Evolutionary conservation across 1,140 invertebrate species (phyloP).

Genomic region (Aphis gossypii): DNA sequence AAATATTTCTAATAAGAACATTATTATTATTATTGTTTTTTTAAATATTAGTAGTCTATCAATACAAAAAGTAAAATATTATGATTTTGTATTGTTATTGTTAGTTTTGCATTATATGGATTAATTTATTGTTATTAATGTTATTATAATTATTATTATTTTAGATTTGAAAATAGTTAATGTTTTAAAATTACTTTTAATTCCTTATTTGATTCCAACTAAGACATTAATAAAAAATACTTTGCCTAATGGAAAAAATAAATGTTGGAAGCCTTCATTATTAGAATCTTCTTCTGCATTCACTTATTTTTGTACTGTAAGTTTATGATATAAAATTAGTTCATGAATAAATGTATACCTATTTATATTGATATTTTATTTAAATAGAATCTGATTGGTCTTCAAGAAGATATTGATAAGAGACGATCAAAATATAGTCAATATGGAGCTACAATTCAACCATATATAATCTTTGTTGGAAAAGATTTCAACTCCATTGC

Average conservation of each 20-base stretch:
- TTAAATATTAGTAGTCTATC: no score
- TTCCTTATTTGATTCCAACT: background rate
- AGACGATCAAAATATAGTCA: background rate
- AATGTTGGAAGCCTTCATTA: slow-evolving; percentile 1
- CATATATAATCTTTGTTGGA: background rate
- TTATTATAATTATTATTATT: no score
- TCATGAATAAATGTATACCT: background rate
- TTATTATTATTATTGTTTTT: no score
- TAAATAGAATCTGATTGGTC: background rate
- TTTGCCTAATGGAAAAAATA: background rate
- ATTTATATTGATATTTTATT: background rate
- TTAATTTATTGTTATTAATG: no score
- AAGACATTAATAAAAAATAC: background rate
- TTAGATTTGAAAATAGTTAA: background rate
- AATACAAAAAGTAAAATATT: no score
- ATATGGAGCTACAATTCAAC: background rate
- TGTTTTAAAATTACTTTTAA: background rate
- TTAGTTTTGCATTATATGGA: no score
- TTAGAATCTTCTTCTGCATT: slow-evolving; percentile 14
- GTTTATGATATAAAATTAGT: background rate
- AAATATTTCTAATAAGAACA: no score
- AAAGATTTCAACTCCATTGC: background rate
- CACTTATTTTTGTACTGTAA: background rate
- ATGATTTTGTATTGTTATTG: no score
- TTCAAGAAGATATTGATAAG: background rate